Base-by-base conservation (phyloP, 2,113 vertebrate genomes). In the Nasalis larvatus region DNA sequence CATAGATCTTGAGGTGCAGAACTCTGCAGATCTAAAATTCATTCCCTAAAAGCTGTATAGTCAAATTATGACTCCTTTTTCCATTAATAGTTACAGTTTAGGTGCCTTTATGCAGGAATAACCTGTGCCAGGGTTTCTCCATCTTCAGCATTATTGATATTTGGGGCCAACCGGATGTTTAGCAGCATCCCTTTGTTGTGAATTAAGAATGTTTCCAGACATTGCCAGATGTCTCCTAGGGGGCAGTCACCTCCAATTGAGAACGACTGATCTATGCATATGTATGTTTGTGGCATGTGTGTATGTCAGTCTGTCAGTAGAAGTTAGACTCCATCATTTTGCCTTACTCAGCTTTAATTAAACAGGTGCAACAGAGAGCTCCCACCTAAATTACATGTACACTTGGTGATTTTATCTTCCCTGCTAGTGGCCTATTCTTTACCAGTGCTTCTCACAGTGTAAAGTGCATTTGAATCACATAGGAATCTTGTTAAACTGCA, bases 401-500 rank as follows among this genome's bases (percentile, higher is more conserved):
- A 37, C 16, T 10, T 37, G n/a, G 47, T 91, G 77, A 80, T 17
- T 12, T 0, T 21, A 47, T 68, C 52, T 68, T 96, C 20, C 25
- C 45, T 81, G 23, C 18, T 71, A 47, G 91, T 21, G 56, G 14
- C 76, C 45, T 91, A 1, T 73, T 94, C 78, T 85, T 91, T 88
- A 71, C 14, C 42, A 71, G 32, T 80, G 40, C 71, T 87, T 87
- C 56, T 90, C 27, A 84, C 5, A 86, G n/a, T 90, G 86, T 76
- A 92, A 52, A 30, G 23, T 91, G n/a, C 52, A 82, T 68, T 82
- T 74, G 45, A 95, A 78, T 86, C 52, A 96, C 52, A 21, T 69
- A 32, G 27, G 42, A 91, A 85, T 92, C 71, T 96, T 96, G 60
- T 90, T 92, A 87, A 95, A 85, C 9, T 86, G 14, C 63, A 80